These are phyloP conservation scores for Cephus sareptanus DNA, from an alignment of 2,888 invertebrate species.

Conservation along the genomic window DNA sequence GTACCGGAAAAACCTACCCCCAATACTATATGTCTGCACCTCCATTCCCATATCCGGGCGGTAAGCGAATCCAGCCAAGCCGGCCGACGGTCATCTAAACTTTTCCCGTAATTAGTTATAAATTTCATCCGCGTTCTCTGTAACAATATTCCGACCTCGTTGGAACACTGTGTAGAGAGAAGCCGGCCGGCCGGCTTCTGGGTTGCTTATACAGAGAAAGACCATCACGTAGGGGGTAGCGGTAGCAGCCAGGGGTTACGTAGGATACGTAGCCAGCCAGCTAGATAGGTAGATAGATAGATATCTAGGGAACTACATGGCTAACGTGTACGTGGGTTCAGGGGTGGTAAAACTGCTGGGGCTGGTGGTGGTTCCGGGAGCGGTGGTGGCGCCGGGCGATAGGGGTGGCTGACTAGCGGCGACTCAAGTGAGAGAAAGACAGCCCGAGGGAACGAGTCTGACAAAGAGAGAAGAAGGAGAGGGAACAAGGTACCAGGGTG, in stretches of 20 bases:
- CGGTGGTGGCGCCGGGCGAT: constrained; percentile 1
- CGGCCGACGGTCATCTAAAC: constrained; percentile 57
- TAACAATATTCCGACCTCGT: constrained; percentile 57
- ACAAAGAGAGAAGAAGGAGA: constrained; percentile 26
- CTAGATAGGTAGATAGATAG: neutral
- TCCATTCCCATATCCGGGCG: constrained; percentile 36
- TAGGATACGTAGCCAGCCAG: neutral
- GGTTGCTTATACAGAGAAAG: neutral
- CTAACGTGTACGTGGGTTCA: neutral
- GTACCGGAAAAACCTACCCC: neutral
- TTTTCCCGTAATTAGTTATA: constrained; percentile 63
- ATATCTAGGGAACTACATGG: neutral
- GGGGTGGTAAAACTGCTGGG: constrained; percentile 7
- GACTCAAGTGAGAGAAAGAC: constrained; percentile 8
- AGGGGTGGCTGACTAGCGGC: constrained; percentile 16
- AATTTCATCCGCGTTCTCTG: constrained; percentile 58
- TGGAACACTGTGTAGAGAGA: constrained; percentile 36
- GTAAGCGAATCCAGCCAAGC: neutral
- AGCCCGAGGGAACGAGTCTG: constrained; percentile 6
- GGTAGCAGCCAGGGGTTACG: neutral
- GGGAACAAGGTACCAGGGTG: constrained; percentile 20
- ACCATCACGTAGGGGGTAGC: neutral
- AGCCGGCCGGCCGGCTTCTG: constrained; percentile 20
- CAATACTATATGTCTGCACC: constrained; percentile 13
- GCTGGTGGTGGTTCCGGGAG: neutral